Base-by-base conservation (phyloP, 2,113 vertebrate genomes). In the Oreotragus oreotragus region DNA sequence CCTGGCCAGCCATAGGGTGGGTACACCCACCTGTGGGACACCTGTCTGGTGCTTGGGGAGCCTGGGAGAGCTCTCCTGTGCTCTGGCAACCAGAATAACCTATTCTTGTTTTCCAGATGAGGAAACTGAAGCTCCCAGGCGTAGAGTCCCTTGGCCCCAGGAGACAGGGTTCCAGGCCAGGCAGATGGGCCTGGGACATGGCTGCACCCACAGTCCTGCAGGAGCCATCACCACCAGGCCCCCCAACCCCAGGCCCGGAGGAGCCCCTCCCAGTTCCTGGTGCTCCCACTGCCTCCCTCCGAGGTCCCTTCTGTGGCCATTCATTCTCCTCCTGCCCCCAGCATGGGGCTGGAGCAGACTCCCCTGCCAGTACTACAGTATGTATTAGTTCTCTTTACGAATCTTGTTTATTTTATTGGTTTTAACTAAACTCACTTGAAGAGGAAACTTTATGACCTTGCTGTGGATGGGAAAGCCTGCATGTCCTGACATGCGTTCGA, bases 281-380 rank as follows among this genome's bases (percentile, higher is more conserved):
- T 4, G 15, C 3, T 66, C 19, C 85, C 16, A 19, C 16, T 3
- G 2, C 13, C 57, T 21, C 66, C 49, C 73, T 25, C 6, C 0
- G 25, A 27, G 30, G 36, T 27, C 21, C 45, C 66, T 53, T 25
- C 60, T 30, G 27, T 51, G 33, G n/a, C 43, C 45, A 5, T 25
- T 27, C 43, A 21, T 62, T 16, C n/a, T n/a, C 79, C 43, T 57
- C 57, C 49, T 3, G 15, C 36, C 30, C 43, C 39, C 45, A 6
- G 1, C 1, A 3, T 0, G 55, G 21, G 10, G 49, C 47, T 19
- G 1, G 5, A 8, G 51, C 51, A 28, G 76, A 43, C 8, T 1
- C 21, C 84, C 45, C 6, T 1, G 7, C 1, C 10, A 17, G 7
- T n/a, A 15, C 45, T 6, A 30, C 2, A 0, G 47, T 4, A 11